Evolutionary conservation across 2,888 invertebrate genomes (phyloP), one percentile per base, ranked within the genome.

Genomic region (Calameuta pallipes): DNA sequence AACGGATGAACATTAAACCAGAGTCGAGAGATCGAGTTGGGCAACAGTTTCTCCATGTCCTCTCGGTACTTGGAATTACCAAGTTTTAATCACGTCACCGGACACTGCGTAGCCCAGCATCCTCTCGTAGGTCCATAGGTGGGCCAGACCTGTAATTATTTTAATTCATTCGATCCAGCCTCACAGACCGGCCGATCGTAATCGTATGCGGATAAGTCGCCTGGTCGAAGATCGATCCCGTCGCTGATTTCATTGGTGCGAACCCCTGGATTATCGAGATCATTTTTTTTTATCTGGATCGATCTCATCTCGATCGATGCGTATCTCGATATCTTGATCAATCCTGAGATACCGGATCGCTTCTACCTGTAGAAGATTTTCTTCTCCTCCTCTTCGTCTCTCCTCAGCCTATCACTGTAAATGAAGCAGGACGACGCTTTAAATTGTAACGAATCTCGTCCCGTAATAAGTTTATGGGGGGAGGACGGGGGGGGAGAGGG

Each of bases 371-470:
- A 15, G 77, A 15, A 33, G 36, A 41, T 23, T 69, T 70, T 70
- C 70, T 70, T 70, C 70, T 12, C 73, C 69, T 73, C n/a, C 31
- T 15, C 15, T 30, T 11, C 31, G 13, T 69, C n/a, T 30, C 23
- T 36, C 13, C 74, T 69, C 33, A 70, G 69, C 37, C 56, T 9
- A 56, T 23, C 23, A 1, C 23, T 9, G 56, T 23, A 56, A 56
- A 0, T 23, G 56, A 56, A 56, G 23, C 70, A 70, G 73, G 78
- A 82, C 76, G 77, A 78, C 77, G 78, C 80, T 83, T 83, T 80
- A 80, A 80, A 80, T 81, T 78, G 82, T 82, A 81, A 81, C 81
- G 80, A 81, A 82, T 82, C 79, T 76, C 77, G 78, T 77, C 75
- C 33, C 31, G 76, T 79, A 78, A 81, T 83, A 81, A 83, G 86